phyloP scores from a whole-genome alignment of 1,140 invertebrate species.

The Linepithema humile region DNA sequence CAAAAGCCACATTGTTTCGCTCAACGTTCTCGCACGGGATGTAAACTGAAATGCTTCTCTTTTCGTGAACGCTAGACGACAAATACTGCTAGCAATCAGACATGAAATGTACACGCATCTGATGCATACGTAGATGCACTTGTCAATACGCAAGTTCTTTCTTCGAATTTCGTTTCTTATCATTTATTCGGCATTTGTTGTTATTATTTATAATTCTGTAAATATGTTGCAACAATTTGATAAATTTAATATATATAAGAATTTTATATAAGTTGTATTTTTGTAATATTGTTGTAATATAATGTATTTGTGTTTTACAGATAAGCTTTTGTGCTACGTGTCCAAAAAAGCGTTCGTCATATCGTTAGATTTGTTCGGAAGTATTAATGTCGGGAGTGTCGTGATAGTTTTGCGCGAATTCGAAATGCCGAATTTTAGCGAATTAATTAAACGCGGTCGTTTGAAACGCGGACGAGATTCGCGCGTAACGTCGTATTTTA shows the following conservation, averaged over 20 bases:
- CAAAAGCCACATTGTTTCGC: conserved; percentile 77
- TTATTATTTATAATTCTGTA: conserved; percentile 65
- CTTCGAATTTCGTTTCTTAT: conserved; percentile 52
- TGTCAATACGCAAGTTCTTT: conserved; percentile 60
- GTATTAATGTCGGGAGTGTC: too few relatives aligned
- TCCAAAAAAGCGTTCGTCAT: too few relatives aligned
- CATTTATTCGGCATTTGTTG: conserved; percentile 65
- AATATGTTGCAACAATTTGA: background rate
- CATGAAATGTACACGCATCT: conserved; percentile 4
- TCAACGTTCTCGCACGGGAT: conserved; percentile 57
- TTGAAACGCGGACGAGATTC: too few relatives aligned
- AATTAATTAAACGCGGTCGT: too few relatives aligned
- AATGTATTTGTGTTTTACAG: too few relatives aligned
- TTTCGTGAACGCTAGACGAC: conserved; percentile 50
- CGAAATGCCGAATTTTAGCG: too few relatives aligned
- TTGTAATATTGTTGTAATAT: background rate
- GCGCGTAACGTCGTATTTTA: too few relatives aligned
- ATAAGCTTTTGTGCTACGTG: too few relatives aligned
- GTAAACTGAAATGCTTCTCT: conserved; percentile 63
- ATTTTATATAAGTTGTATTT: too few relatives aligned
- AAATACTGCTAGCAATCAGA: conserved; percentile 52
- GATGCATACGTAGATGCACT: conserved; percentile 46
- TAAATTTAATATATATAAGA: too few relatives aligned
- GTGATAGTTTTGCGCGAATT: too few relatives aligned
- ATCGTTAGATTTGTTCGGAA: too few relatives aligned